These are phyloP conservation scores for Anguilla marmorata DNA, from an alignment of 2,797 vertebrate genomes.

Conservation along the genomic window DNA sequence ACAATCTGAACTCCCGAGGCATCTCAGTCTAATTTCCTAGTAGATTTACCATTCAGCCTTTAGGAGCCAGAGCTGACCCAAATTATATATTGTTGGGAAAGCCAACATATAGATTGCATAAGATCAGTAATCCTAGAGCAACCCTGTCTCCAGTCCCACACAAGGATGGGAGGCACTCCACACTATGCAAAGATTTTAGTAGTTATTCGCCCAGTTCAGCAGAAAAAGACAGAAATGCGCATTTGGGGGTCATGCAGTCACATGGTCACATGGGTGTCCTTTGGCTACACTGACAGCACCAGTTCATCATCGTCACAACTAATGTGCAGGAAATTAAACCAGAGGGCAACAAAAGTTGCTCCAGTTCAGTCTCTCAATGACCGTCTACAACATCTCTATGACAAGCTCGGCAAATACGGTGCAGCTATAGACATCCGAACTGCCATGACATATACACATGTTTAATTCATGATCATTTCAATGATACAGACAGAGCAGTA, in stretches of 20 bases:
- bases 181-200: background rate
- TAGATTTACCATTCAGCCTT: constrained; percentile 37
- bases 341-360: constrained; percentile 43
- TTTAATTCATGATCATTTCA: too few species aligned
- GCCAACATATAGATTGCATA: background rate
- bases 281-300: background rate
- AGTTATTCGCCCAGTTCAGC: background rate
- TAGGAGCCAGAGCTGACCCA: constrained; percentile 15
- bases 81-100: background rate
- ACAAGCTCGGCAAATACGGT: constrained; percentile 38
- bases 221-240: background rate
- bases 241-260: too few species aligned
- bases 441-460: background rate
- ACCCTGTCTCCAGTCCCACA: background rate
- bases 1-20: constrained; percentile 30
- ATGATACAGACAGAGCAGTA: too few species aligned
- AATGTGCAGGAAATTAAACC: constrained; percentile 74
- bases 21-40: constrained; percentile 31
- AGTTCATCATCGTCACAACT: constrained; percentile 25
- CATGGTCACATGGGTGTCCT: background rate
- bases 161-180: background rate
- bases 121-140: background rate
- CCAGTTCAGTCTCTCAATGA: constrained; percentile 46
- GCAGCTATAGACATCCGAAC: background rate
- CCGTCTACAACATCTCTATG: constrained; percentile 45